phyloP scores from a whole-genome alignment of 2,888 invertebrate genomes.

The Slavum lentiscoides region DNA sequence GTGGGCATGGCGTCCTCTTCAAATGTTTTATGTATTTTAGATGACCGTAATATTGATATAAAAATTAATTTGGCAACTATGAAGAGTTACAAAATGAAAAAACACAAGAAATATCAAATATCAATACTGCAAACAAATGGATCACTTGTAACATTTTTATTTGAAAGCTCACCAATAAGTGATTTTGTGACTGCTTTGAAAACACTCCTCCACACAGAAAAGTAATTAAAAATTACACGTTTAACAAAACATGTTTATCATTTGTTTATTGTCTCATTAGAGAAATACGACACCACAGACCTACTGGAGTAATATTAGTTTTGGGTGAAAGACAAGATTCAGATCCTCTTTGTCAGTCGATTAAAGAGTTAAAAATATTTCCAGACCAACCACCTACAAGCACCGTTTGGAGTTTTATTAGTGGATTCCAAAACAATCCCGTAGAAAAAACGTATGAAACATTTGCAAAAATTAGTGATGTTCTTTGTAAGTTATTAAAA shows the following conservation, averaged over 20 bases:
- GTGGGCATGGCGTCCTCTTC: no score
- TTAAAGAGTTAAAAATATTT: conserved; percentile 75
- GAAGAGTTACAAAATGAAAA: conserved; percentile 67
- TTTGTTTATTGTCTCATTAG: conserved; percentile 7
- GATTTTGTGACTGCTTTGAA: conserved; percentile 50
- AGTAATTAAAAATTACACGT: conserved; percentile 22
- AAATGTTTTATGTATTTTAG: conserved; percentile 17
- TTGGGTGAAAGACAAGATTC: conserved; percentile 54
- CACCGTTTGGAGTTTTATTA: conserved; percentile 69
- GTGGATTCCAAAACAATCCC: conserved; percentile 70
- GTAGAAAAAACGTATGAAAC: conserved; percentile 83
- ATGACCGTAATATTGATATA: conserved; percentile 57
- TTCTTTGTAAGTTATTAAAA: conserved; percentile 65
- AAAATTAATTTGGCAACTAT: conserved; percentile 68
- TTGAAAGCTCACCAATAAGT: conserved; percentile 50
- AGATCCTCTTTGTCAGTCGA: conserved; percentile 52
- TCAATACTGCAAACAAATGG: conserved; percentile 48
- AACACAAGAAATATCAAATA: conserved; percentile 55
- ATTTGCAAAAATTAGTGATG: conserved; percentile 83
- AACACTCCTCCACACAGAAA: conserved; percentile 44
- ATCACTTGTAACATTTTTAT: conserved; percentile 51
- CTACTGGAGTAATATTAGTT: conserved; percentile 51
- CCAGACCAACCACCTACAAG: conserved; percentile 66
- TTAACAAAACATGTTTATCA: not conserved
- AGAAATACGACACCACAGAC: conserved; percentile 46